These are phyloP conservation scores for Drosophila limbata DNA, from an alignment of 2,888 invertebrate genomes.

Conservation along the genomic window DNA sequence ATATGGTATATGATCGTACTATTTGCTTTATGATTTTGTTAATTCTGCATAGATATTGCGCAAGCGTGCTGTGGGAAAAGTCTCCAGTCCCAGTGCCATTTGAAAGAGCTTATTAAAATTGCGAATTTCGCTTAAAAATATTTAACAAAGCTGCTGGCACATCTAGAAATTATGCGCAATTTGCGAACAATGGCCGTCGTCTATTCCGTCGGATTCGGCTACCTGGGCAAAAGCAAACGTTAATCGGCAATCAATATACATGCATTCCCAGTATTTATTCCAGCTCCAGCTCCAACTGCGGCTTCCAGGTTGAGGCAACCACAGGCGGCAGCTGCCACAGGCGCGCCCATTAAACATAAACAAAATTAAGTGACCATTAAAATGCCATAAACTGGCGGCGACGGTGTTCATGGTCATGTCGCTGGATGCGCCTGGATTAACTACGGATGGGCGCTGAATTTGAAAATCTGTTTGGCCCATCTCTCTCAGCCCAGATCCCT, in stretches of 20 bases:
- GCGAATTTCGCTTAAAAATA: conserved; percentile 62
- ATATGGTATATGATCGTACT: conserved; percentile 53
- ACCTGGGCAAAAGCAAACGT: conserved; percentile 55
- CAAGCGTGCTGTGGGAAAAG: conserved; percentile 52
- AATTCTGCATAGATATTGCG: conserved; percentile 64
- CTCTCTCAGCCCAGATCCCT: background rate
- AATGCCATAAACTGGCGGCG: conserved; percentile 85
- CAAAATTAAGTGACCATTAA: conserved; percentile 86
- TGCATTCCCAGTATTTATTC: conserved; percentile 7
- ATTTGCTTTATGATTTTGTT: conserved; percentile 79
- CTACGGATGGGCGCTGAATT: conserved; percentile 43
- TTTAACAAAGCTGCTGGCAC: conserved; percentile 46
- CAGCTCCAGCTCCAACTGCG: conserved; percentile 22
- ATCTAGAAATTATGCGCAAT: conserved; percentile 73
- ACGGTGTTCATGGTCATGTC: conserved; percentile 79
- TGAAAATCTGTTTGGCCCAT: conserved; percentile 49
- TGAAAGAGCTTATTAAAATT: conserved; percentile 74
- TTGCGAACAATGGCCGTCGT: conserved; percentile 72
- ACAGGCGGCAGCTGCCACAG: conserved; percentile 70
- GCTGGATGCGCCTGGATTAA: conserved; percentile 66
- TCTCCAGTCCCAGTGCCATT: conserved; percentile 24
- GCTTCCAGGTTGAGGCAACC: conserved; percentile 17
- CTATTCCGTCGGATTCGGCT: conserved; percentile 41
- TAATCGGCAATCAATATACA: conserved; percentile 76
- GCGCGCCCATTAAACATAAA: conserved; percentile 85